Conservation (phyloP, 2,888 invertebrate genomes). For the Fragum whitleyi region DNA sequence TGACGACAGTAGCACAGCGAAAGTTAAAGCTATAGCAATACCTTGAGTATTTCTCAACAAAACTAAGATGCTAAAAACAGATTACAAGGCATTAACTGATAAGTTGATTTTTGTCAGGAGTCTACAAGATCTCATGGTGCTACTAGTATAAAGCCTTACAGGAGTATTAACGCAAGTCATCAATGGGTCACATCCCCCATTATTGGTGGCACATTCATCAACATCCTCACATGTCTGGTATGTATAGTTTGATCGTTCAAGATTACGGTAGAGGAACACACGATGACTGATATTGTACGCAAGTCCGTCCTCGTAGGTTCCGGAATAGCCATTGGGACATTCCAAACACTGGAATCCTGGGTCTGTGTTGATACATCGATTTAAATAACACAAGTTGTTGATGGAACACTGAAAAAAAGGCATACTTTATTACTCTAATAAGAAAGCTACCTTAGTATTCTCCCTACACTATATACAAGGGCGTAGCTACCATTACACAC, state of each 20-base stretch:
- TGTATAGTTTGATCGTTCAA: conserved; percentile 46
- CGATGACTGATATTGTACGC: conserved; percentile 60
- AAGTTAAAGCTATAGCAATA: too few relatives aligned
- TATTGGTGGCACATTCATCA: conserved; percentile 69
- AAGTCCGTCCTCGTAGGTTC: conserved; percentile 73
- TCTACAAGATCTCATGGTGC: too few relatives aligned
- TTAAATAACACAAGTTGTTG: conserved; percentile 61
- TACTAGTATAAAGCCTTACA: conserved; percentile 61
- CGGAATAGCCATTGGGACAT: conserved; percentile 71
- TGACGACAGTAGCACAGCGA: too few relatives aligned
- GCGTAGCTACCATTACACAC: too few relatives aligned
- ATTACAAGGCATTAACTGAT: too few relatives aligned
- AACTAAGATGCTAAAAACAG: too few relatives aligned
- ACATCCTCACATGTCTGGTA: conserved; percentile 71
- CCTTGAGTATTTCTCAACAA: too few relatives aligned
- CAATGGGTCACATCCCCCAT: conserved; percentile 76
- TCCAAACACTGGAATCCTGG: conserved; percentile 75
- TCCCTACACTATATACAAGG: too few relatives aligned
- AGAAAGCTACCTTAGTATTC: too few relatives aligned
- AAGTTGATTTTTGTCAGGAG: too few relatives aligned
- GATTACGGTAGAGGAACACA: conserved; percentile 62
- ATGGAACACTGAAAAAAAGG: conserved; percentile 65
- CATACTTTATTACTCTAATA: too few relatives aligned
- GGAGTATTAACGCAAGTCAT: conserved; percentile 75
- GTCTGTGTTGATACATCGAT: conserved; percentile 70